Evolutionary conservation across 1,140 invertebrate species (phyloP).

Genomic region (Drosophila saltans): DNA sequence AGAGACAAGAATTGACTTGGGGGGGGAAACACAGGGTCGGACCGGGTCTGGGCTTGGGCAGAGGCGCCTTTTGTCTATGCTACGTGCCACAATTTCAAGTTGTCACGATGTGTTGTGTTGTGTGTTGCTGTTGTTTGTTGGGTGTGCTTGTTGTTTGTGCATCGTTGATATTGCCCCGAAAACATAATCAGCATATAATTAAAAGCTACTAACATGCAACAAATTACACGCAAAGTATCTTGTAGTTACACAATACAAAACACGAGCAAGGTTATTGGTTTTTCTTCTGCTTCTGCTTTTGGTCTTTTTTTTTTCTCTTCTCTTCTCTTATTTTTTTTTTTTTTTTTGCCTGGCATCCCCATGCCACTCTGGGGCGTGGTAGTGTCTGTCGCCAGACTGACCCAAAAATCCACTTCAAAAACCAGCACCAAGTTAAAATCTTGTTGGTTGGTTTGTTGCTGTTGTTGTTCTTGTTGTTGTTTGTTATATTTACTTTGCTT

Average conservation of each 20-base stretch:
- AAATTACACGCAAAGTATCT: constrained; percentile 75
- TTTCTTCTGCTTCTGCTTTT: constrained; percentile 21
- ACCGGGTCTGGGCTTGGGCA: neutral
- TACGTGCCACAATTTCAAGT: constrained; percentile 68
- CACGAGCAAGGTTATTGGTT: constrained; percentile 41
- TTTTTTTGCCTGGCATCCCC: constrained; percentile 21
- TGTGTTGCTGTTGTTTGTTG: constrained; percentile 10
- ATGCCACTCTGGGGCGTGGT: constrained; percentile 14
- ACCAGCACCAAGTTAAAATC: constrained; percentile 25
- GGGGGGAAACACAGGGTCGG: no score
- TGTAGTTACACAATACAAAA: constrained; percentile 58
- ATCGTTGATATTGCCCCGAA: constrained; percentile 57
- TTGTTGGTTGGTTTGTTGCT: constrained; percentile 30
- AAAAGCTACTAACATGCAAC: constrained; percentile 79
- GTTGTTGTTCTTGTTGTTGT: no score
- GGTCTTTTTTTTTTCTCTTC: constrained; percentile 1
- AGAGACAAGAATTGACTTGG: constrained; percentile 24
- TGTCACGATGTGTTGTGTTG: constrained; percentile 36
- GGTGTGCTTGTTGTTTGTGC: constrained; percentile 25
- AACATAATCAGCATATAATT: constrained; percentile 81
- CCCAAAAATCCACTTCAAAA: constrained; percentile 69
- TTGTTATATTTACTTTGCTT: constrained; percentile 55
- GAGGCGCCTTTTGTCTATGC: constrained; percentile 50
- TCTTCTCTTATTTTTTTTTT: no score
- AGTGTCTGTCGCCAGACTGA: constrained; percentile 42